Evolutionary conservation across 2,113 vertebrate species (phyloP).

Genomic region (Solea senegalensis): DNA sequence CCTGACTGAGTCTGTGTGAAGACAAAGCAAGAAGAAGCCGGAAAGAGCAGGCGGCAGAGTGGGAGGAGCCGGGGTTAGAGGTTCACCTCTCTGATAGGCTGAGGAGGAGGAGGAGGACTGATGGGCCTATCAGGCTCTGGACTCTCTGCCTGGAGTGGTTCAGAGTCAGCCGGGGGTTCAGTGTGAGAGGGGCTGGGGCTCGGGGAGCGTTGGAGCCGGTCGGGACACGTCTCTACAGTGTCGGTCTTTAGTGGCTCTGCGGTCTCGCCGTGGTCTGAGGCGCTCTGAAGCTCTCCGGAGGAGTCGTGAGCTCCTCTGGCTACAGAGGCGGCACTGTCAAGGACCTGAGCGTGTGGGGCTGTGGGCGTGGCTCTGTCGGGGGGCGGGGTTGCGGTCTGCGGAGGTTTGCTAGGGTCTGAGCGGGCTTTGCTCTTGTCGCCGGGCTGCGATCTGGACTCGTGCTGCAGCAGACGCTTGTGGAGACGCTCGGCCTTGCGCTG

Average conservation of each 20-base stretch:
- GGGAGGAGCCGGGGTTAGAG: slow-evolving; percentile 39
- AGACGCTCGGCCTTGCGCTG: slow-evolving; percentile 95
- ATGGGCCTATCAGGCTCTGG: slow-evolving; percentile 46
- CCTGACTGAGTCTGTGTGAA: slow-evolving; percentile 34
- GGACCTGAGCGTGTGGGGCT: slow-evolving; percentile 58
- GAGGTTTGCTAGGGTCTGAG: slow-evolving; percentile 44
- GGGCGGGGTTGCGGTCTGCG: slow-evolving; percentile 60
- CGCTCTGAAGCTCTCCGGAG: slow-evolving; percentile 15
- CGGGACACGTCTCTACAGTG: slow-evolving; percentile 39
- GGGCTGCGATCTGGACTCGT: slow-evolving; percentile 83
- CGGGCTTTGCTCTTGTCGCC: slow-evolving; percentile 59
- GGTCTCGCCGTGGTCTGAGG: slow-evolving; percentile 38
- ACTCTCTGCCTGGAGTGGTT: slow-evolving; percentile 50
- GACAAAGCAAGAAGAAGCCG: slow-evolving; percentile 60
- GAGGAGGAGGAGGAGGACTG: slow-evolving; percentile 58
- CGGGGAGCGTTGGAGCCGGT: slow-evolving; percentile 7
- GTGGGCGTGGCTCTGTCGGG: slow-evolving; percentile 43
- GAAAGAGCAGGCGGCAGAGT: slow-evolving; percentile 63
- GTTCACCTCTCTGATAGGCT: slow-evolving; percentile 91
- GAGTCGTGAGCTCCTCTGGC: slow-evolving; percentile 24
- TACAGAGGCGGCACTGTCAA: slow-evolving; percentile 29
- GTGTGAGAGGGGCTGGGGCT: slow-evolving; percentile 21
- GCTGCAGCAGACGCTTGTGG: slow-evolving; percentile 94
- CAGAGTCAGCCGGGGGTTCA: slow-evolving; percentile 49
- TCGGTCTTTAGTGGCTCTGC: slow-evolving; percentile 26